A percentile compares a stretch with the other conserved stretches of the same genome.
phyloP scores from a whole-genome alignment of 2,797 vertebrate genomes.

The Mallotus villosus region DNA sequence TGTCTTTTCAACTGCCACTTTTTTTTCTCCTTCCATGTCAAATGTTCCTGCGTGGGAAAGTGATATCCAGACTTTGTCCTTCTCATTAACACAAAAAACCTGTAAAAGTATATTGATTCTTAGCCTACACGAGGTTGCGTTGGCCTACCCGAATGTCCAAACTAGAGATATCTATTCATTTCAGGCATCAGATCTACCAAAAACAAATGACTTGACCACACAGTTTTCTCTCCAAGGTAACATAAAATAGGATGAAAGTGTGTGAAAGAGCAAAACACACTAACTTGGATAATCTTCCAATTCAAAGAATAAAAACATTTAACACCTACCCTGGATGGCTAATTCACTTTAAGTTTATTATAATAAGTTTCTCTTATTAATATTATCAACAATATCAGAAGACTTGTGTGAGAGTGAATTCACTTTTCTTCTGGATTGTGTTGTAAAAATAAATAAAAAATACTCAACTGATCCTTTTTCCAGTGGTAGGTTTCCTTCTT shows the following conservation, averaged over 20 bases:
- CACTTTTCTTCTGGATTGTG: constrained; percentile 4
- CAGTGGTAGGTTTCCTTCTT: constrained; percentile 24
- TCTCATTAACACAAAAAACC: constrained; percentile 33
- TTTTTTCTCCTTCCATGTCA: constrained; percentile 19
- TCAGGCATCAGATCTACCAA: constrained; percentile 29
- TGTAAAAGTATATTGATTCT: neutral
- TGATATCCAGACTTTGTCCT: constrained; percentile 16
- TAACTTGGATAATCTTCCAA: neutral
- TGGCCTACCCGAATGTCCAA: constrained; percentile 15
- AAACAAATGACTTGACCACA: constrained; percentile 16
- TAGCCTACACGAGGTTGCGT: neutral
- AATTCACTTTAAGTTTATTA: constrained; percentile 23
- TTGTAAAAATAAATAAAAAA: constrained; percentile 11
- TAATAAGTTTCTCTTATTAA: neutral
- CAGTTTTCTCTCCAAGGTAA: constrained; percentile 16
- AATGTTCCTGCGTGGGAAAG: constrained; percentile 28
- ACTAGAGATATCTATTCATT: constrained; percentile 21
- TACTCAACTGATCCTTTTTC: constrained; percentile 35
- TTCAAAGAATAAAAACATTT: neutral
- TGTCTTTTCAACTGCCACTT: constrained; percentile 20
- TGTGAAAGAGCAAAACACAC: neutral
- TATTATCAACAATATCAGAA: neutral
- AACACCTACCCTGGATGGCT: constrained; percentile 9
- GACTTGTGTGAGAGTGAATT: constrained; percentile 19
- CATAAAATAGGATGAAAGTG: constrained; percentile 11